phyloP scores from a whole-genome alignment of 2,797 vertebrate genomes.

The Rhinichthys osculus region DNA sequence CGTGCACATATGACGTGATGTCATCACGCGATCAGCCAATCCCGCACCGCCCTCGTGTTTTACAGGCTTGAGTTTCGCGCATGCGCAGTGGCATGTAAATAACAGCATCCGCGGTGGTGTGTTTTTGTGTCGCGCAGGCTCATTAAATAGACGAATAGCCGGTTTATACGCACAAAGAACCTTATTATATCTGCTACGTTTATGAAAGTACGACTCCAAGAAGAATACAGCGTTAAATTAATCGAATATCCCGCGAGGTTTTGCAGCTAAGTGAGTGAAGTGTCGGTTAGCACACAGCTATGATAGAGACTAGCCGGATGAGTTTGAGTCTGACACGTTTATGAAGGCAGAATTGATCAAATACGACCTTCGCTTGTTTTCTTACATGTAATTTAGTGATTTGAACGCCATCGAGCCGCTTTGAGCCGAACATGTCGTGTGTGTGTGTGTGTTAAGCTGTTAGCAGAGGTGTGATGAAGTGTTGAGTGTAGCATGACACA shows the following conservation, averaged over 20 bases:
- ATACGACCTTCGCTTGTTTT: background rate
- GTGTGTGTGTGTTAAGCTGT: background rate
- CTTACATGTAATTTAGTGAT: background rate
- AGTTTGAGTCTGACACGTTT: background rate
- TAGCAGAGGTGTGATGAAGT: background rate
- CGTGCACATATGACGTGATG: conserved; percentile 2
- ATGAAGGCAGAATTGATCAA: background rate
- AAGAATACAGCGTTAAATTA: background rate
- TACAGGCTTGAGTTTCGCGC: conserved; percentile 54
- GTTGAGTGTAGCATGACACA: conserved; percentile 36
- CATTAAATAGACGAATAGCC: background rate
- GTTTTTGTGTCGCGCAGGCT: conserved; percentile 12
- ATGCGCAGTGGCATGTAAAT: conserved; percentile 79
- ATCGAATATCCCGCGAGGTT: background rate
- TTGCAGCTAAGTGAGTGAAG: background rate
- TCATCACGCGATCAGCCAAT: background rate
- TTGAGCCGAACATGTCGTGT: background rate
- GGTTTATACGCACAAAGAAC: background rate
- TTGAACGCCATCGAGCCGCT: background rate
- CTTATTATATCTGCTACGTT: background rate
- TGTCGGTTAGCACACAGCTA: conserved; percentile 22
- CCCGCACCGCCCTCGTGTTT: background rate
- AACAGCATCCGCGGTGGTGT: conserved; percentile 61
- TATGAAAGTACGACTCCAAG: background rate
- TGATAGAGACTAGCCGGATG: conserved; percentile 13